Evolutionary conservation across 2,888 invertebrate genomes (phyloP).

Genomic region (Boloria euphrosyne): DNA sequence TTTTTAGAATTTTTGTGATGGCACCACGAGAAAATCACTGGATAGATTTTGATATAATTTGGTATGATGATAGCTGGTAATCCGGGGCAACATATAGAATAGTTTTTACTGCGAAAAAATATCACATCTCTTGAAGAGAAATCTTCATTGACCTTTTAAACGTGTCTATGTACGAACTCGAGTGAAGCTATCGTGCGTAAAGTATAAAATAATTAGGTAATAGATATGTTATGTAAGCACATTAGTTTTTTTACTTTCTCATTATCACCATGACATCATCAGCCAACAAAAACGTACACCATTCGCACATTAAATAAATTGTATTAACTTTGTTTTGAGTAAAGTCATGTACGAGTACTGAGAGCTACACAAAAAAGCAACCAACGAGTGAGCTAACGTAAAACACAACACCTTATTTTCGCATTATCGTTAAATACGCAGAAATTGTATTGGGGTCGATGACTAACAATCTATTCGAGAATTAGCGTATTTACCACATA

Average conservation of each 20-base stretch:
- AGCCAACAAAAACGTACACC: not conserved
- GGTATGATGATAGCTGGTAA: too few relatives aligned
- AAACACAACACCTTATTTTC: constrained; percentile 26
- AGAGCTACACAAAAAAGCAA: constrained; percentile 15
- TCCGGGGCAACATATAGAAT: too few relatives aligned
- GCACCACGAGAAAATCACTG: too few relatives aligned
- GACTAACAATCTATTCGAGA: constrained; percentile 38
- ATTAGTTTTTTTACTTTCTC: not conserved
- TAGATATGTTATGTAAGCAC: constrained; percentile 4
- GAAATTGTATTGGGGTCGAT: constrained; percentile 39
- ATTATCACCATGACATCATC: not conserved
- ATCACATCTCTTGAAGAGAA: too few relatives aligned
- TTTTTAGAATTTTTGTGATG: too few relatives aligned
- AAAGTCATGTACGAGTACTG: constrained; percentile 14
- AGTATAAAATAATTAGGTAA: constrained; percentile 1
- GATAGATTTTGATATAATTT: too few relatives aligned
- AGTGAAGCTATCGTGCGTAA: too few relatives aligned
- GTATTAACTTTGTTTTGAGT: constrained; percentile 13
- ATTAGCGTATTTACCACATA: constrained; percentile 20
- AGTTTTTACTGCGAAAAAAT: too few relatives aligned
- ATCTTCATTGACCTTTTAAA: too few relatives aligned
- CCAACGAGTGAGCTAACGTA: constrained; percentile 14
- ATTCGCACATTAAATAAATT: not conserved
- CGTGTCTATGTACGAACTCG: too few relatives aligned
- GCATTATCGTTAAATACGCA: constrained; percentile 30